Evolutionary conservation across 2,888 invertebrate species (phyloP).

Genomic region (Dasypogon diadema): DNA sequence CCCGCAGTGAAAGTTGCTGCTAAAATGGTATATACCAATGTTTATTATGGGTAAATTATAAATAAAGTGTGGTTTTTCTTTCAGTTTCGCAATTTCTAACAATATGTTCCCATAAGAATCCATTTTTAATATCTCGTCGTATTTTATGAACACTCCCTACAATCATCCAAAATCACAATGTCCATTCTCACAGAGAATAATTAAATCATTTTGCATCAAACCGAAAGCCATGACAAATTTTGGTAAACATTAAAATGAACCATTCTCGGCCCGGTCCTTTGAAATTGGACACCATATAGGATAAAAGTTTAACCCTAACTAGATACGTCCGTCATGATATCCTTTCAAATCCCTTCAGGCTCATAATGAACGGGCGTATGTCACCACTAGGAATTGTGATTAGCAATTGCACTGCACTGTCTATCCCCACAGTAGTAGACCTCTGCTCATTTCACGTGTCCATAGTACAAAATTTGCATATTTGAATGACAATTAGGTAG

Average conservation of each 20-base stretch:
- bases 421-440: constrained; percentile 11
- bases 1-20: no score
- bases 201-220: constrained; percentile 29
- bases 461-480: constrained; percentile 41
- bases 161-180: background rate
- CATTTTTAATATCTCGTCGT: background rate
- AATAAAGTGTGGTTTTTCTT: background rate
- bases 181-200: constrained; percentile 12
- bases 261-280: constrained; percentile 16
- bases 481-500: constrained; percentile 49
- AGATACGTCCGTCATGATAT: constrained; percentile 30
- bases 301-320: constrained; percentile 44
- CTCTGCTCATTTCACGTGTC: constrained; percentile 47
- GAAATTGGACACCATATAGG: constrained; percentile 45
- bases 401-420: constrained; percentile 12
- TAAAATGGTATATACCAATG: no score
- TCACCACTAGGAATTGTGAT: constrained; percentile 41
- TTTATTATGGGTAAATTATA: no score
- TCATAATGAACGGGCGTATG: constrained; percentile 46
- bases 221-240: constrained; percentile 36
- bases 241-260: constrained; percentile 25
- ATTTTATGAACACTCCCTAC: background rate
- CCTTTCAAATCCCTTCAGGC: constrained; percentile 18
- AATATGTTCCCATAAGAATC: background rate
- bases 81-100: background rate